Percentiles rank a stretch among this genome's conserved stretches.
Evolutionary conservation across 1,140 invertebrate species (phyloP).

Genomic region (Diachasmimorpha longicaudata): DNA sequence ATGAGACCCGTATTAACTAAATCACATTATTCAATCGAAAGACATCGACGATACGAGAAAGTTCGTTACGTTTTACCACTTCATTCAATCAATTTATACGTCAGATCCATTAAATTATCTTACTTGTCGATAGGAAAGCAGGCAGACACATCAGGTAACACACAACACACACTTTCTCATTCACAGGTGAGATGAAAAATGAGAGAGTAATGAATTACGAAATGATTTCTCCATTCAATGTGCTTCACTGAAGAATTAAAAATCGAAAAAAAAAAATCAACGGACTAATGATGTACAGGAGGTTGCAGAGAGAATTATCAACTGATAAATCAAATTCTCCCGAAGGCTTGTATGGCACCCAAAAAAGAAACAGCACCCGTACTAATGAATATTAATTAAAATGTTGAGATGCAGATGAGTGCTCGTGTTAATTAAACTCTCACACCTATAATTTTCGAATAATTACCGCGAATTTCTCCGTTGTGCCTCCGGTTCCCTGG

Average conservation of each 20-base stretch:
- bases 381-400: neutral
- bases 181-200: neutral
- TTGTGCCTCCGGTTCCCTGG: constrained; percentile 48
- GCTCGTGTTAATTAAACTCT: constrained; percentile 1
- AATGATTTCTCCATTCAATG: no score
- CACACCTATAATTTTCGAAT: constrained; percentile 35
- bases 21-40: no score
- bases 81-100: neutral
- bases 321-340: no score
- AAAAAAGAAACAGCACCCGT: constrained; percentile 24
- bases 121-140: neutral
- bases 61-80: neutral
- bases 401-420: neutral
- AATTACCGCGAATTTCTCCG: constrained; percentile 61
- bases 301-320: no score
- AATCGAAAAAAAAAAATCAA: no score
- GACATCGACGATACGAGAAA: no score
- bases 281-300: no score
- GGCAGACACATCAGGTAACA: neutral
- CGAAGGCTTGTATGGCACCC: neutral
- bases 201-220: no score
- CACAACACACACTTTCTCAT: neutral
- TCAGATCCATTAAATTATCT: neutral
- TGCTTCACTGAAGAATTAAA: no score
- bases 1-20: no score